These are phyloP conservation scores for Thaumatotibia leucotreta DNA, from an alignment of 1,140 invertebrate species.

Conservation along the genomic window DNA sequence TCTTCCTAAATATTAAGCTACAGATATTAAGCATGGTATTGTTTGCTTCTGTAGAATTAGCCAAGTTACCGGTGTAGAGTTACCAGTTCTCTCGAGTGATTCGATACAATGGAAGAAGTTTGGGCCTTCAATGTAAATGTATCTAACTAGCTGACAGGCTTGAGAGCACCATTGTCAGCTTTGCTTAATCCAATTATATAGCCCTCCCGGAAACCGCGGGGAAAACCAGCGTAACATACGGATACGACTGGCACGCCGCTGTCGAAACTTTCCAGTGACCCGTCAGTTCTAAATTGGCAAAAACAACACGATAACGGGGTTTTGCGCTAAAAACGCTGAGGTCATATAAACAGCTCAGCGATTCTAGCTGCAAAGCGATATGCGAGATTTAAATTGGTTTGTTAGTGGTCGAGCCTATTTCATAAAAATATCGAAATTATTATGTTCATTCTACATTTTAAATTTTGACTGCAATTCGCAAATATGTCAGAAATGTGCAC, in stretches of 20 bases:
- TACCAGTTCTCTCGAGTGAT: not conserved
- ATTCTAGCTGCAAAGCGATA: too few species aligned
- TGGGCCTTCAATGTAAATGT: slow-evolving; percentile 20
- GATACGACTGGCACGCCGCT: not conserved
- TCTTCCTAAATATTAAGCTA: not conserved
- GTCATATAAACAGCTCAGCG: too few species aligned
- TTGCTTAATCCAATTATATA: slow-evolving; percentile 30
- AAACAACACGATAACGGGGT: not conserved
- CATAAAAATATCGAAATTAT: too few species aligned
- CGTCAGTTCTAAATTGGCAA: not conserved
- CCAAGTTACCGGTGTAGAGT: not conserved
- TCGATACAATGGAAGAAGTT: slow-evolving; percentile 18
- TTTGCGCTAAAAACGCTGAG: too few species aligned
- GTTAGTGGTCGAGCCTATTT: too few species aligned
- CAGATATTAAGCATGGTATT: not conserved
- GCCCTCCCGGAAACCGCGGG: slow-evolving; percentile 20
- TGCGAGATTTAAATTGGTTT: too few species aligned
- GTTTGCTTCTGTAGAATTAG: not conserved
- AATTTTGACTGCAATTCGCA: too few species aligned
- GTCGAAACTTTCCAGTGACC: slow-evolving; percentile 2
- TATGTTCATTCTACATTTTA: too few species aligned
- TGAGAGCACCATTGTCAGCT: slow-evolving; percentile 17
- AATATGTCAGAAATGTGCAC: too few species aligned
- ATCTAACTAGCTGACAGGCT: not conserved
- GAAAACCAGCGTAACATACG: slow-evolving; percentile 15